Evolutionary conservation across 2,888 invertebrate genomes (phyloP).

Genomic region (Julus scandinavius): DNA sequence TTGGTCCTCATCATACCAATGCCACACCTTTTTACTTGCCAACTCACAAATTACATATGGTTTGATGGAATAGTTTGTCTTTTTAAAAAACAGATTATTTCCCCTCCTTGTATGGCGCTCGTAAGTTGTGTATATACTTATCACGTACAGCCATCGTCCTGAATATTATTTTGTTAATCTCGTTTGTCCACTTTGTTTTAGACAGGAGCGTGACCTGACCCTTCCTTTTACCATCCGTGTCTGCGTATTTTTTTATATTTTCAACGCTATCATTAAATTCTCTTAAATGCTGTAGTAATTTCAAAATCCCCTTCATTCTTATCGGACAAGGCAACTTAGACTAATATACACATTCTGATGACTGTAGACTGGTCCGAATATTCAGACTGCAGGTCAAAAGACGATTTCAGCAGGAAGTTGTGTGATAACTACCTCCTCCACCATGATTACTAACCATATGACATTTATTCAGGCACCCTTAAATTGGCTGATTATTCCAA

Average conservation of each 20-base stretch:
- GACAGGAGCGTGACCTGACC: conserved; percentile 40
- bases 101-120: conserved; percentile 31
- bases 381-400: not conserved
- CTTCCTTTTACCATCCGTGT: conserved; percentile 43
- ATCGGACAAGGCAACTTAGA: not conserved
- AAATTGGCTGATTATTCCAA: not conserved
- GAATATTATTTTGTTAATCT: conserved; percentile 41
- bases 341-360: not conserved
- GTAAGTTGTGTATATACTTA: conserved; percentile 10
- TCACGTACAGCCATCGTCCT: conserved; percentile 44
- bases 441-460: conserved; percentile 39
- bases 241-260: not conserved
- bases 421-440: not conserved
- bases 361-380: not conserved
- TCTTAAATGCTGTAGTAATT: conserved; percentile 26
- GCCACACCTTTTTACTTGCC: conserved; percentile 20
- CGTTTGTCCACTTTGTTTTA: conserved; percentile 46
- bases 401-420: conserved; percentile 25
- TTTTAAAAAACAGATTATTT: conserved; percentile 13
- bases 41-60: conserved; percentile 9
- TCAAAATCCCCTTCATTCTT: conserved; percentile 11
- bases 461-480: conserved; percentile 17
- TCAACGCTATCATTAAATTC: conserved; percentile 15
- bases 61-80: not conserved
- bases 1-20: not conserved